These are phyloP conservation scores for Drosophila repletoides DNA, from an alignment of 1,140 invertebrate genomes.

Conservation along the genomic window DNA sequence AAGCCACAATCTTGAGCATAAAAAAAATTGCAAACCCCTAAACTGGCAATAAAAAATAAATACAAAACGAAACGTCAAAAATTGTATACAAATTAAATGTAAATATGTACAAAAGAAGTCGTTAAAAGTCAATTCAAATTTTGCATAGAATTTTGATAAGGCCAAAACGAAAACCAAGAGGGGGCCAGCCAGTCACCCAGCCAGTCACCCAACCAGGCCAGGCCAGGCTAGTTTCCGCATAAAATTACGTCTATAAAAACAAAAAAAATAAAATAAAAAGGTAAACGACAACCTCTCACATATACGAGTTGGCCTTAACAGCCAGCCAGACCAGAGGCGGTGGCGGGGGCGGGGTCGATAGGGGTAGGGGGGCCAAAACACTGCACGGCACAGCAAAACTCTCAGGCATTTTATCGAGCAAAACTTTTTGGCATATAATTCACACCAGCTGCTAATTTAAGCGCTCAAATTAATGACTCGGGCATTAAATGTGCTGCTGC, in stretches of 20 bases:
- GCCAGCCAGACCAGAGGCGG: not conserved
- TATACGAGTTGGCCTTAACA: not conserved
- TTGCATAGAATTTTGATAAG: conserved; percentile 75
- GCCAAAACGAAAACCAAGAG: not conserved
- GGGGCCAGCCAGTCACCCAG: not conserved
- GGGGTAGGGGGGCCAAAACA: not conserved
- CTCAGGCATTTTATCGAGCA: conserved; percentile 66
- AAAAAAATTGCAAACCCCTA: conserved; percentile 11
- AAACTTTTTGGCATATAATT: conserved; percentile 74
- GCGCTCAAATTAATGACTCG: conserved; percentile 68
- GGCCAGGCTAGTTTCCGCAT: conserved; percentile 54
- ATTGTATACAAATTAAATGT: conserved; percentile 76
- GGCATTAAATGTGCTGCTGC: conserved; percentile 58
- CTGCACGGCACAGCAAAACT: not conserved
- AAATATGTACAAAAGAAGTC: conserved; percentile 62
- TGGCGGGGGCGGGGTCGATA: not conserved
- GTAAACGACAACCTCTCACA: conserved; percentile 43
- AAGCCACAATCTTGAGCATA: conserved; percentile 67
- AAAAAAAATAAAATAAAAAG: no score
- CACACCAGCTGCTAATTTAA: conserved; percentile 77
- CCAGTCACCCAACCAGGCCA: not conserved
- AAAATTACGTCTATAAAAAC: conserved; percentile 74
- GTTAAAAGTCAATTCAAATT: conserved; percentile 78
- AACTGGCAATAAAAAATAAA: conserved; percentile 19
- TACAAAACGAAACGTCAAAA: conserved; percentile 25